These are phyloP conservation scores for Rhinogobio ventralis DNA, from an alignment of 2,797 vertebrate species.

Conservation along the genomic window DNA sequence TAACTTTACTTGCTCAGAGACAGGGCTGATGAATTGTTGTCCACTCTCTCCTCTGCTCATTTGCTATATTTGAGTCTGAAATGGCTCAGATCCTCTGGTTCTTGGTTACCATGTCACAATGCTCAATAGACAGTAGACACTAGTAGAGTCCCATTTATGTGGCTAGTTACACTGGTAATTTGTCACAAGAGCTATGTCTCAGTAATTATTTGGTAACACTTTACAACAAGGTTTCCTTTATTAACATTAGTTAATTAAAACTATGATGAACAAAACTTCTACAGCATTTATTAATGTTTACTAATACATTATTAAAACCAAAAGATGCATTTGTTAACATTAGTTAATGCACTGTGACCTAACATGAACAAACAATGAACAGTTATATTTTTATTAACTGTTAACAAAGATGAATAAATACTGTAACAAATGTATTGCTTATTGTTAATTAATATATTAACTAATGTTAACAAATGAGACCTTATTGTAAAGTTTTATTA, in stretches of 20 bases:
- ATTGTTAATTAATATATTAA: too few species aligned
- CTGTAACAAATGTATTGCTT: too few species aligned
- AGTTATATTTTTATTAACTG: too few species aligned
- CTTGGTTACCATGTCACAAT: not conserved
- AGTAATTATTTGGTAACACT: not conserved
- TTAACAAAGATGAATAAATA: too few species aligned
- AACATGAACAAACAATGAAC: too few species aligned
- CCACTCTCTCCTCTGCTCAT: conserved; percentile 24
- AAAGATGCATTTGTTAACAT: too few species aligned
- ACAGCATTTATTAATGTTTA: too few species aligned
- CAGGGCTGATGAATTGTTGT: conserved; percentile 29
- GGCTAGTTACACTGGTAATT: not conserved
- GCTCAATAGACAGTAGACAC: not conserved
- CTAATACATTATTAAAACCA: too few species aligned
- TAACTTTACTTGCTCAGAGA: conserved; percentile 32
- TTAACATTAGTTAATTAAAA: not conserved
- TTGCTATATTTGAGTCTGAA: conserved; percentile 22
- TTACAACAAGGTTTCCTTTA: not conserved
- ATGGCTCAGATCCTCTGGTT: not conserved
- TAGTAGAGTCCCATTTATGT: conserved; percentile 6
- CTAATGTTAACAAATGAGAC: too few species aligned
- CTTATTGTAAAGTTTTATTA: too few species aligned
- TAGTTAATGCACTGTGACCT: too few species aligned
- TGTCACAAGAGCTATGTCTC: not conserved
- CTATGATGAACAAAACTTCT: too few species aligned